These are phyloP conservation scores for Schlechtendalia chinensis DNA, from an alignment of 1,140 invertebrate species.

Conservation along the genomic window DNA sequence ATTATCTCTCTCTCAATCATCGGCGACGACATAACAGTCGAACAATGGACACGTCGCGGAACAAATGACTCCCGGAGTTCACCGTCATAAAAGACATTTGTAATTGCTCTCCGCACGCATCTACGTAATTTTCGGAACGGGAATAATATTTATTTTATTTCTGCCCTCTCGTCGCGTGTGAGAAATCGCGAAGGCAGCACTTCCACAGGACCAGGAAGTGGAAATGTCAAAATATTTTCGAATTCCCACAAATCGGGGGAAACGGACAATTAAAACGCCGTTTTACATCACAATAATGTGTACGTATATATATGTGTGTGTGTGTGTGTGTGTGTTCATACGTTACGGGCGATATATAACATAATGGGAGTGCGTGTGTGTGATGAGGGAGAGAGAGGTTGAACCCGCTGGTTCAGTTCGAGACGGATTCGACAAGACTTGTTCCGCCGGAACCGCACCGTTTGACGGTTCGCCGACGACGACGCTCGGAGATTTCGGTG, in stretches of 20 bases:
- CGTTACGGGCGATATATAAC: too few species aligned
- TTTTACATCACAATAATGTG: slow-evolving; percentile 20
- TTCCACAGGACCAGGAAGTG: slow-evolving; percentile 6
- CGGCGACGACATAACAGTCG: slow-evolving; percentile 26
- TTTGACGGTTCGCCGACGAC: slow-evolving; percentile 14
- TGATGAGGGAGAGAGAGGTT: too few species aligned
- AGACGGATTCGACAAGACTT: not conserved
- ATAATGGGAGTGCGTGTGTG: too few species aligned
- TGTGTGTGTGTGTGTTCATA: too few species aligned
- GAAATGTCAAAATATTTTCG: slow-evolving; percentile 50
- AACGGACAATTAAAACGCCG: slow-evolving; percentile 43
- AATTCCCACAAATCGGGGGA: slow-evolving; percentile 48
- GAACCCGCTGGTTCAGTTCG: not conserved
- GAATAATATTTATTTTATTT: slow-evolving; percentile 32
- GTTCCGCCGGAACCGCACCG: not conserved
- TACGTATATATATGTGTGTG: too few species aligned
- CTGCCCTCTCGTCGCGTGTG: not conserved
- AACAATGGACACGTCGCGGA: slow-evolving; percentile 42
- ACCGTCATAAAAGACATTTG: slow-evolving; percentile 48
- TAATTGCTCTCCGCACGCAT: slow-evolving; percentile 44
- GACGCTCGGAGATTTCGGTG: not conserved
- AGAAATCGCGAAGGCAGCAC: not conserved
- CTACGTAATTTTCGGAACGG: slow-evolving; percentile 12
- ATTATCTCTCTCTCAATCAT: slow-evolving; percentile 47
- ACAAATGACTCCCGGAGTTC: slow-evolving; percentile 50